These are phyloP conservation scores for Conops quadrifasciatus DNA, from an alignment of 2,888 invertebrate species.

Conservation along the genomic window DNA sequence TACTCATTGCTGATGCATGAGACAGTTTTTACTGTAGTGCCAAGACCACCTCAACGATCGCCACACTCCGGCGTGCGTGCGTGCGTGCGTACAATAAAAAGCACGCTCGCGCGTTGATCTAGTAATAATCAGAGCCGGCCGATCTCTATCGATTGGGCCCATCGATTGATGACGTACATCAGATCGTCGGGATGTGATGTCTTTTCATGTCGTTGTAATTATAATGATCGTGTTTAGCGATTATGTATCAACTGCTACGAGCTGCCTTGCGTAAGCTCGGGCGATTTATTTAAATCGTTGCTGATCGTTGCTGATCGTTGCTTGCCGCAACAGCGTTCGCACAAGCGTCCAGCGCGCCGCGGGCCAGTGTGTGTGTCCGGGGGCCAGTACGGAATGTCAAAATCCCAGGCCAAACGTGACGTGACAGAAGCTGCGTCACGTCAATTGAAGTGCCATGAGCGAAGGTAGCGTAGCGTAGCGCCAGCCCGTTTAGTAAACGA, in stretches of 20 bases:
- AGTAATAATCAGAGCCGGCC: constrained; percentile 6
- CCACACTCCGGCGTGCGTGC: not conserved
- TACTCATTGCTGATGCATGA: not conserved
- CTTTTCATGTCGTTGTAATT: constrained; percentile 35
- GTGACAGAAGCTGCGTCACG: constrained; percentile 10
- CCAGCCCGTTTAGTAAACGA: no score
- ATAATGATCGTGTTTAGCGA: constrained; percentile 39
- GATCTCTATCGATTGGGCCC: constrained; percentile 1
- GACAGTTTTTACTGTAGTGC: not conserved
- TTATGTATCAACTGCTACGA: constrained; percentile 17
- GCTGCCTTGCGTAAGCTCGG: constrained; percentile 43
- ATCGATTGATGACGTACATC: constrained; percentile 1
- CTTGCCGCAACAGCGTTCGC: not conserved
- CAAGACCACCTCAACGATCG: constrained; percentile 24
- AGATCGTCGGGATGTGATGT: constrained; percentile 21
- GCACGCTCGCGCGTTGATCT: constrained; percentile 2
- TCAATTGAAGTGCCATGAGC: not conserved
- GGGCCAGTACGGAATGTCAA: constrained; percentile 30
- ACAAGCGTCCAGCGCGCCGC: not conserved
- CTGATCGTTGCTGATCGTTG: constrained; percentile 14
- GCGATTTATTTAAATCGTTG: constrained; percentile 54
- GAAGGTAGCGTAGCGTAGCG: not conserved
- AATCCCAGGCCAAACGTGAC: constrained; percentile 8
- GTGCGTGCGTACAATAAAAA: not conserved
- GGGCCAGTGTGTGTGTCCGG: constrained; percentile 1